Evolutionary conservation across 1,140 invertebrate genomes (phyloP), one percentile per base, ranked within the genome.

Genomic region (Leptopilina boulardi): DNA sequence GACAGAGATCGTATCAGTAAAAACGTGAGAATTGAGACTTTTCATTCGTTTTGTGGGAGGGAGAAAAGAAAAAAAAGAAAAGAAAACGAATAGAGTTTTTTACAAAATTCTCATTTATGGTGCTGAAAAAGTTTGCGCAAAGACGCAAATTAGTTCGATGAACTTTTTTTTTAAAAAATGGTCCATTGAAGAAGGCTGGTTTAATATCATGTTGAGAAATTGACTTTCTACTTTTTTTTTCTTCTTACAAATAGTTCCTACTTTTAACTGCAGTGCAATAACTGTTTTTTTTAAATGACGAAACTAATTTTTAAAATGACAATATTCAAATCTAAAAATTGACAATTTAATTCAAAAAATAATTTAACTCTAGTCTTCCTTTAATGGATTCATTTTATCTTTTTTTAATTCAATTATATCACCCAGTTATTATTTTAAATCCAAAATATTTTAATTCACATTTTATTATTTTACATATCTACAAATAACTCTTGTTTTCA

Each of bases 1-100:
- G 95, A 81, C 95, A 96, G 83, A 93, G 93, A 83, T 93, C 93
- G 5, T 94, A 94, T 81, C 91, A 94, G 80, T 94, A 91, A 93
- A 91, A 92, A 72, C 94, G 93, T 38, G 47, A 54, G 10, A 41
- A 3, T 3, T 94, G 56, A 71, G 23, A 71, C 47, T 75, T 75
- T 41, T 70, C 34, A 59, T 70, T 70, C 44, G 15, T 76, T 56
- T 23, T 34, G 5, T 38, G 34, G 9, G 19, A 21, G 38, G 18
- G 15, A 47, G 44, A 15, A 47, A 26, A 26, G 15, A 44, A 30
- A 44, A 44, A 44, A n/a, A 44, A 44, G 11, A 10, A 42, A 42
- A 26, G 30, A 6, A 30, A 23, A 44, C 18, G 34, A 38, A 38
- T 38, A 38, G 34, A n/a, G n/a, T n/a, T n/a, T n/a, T 30, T 30